These are phyloP conservation scores for Trisateles emortualis DNA, from an alignment of 2,888 invertebrate genomes.

Conservation along the genomic window DNA sequence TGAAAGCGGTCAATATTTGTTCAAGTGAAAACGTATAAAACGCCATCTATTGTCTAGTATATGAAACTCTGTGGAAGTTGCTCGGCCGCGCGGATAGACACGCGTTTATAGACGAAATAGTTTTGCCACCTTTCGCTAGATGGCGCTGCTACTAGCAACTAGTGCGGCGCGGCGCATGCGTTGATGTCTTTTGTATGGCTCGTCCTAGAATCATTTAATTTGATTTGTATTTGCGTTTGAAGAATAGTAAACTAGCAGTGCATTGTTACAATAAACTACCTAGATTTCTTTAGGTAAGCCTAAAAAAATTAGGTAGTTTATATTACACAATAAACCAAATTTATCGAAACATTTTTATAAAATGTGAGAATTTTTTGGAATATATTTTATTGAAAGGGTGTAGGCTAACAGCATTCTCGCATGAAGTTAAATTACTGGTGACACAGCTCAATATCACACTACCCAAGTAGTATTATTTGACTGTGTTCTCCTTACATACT, in stretches of 20 bases:
- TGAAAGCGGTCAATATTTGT: background rate
- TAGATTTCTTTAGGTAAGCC: too few species aligned
- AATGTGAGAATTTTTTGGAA: too few species aligned
- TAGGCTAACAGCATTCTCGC: too few species aligned
- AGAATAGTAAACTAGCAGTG: background rate
- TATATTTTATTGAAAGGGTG: too few species aligned
- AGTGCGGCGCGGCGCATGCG: conserved; percentile 29
- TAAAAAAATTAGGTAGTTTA: too few species aligned
- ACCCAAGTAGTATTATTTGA: too few species aligned
- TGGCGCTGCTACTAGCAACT: conserved; percentile 43
- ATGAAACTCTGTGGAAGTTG: background rate
- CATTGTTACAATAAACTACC: too few species aligned
- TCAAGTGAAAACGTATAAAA: background rate
- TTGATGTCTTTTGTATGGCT: conserved; percentile 69
- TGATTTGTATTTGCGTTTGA: background rate
- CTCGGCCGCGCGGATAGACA: background rate
- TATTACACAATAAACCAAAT: too few species aligned
- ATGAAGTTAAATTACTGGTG: too few species aligned
- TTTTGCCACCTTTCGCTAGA: conserved; percentile 45
- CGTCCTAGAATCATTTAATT: background rate
- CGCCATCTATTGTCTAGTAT: background rate
- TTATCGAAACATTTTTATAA: too few species aligned
- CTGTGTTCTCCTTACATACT: too few species aligned
- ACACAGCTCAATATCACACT: too few species aligned
- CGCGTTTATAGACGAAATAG: conserved; percentile 7